Base-by-base conservation (phyloP, 2,797 vertebrate genomes). In the Diglossa cyanea region DNA sequence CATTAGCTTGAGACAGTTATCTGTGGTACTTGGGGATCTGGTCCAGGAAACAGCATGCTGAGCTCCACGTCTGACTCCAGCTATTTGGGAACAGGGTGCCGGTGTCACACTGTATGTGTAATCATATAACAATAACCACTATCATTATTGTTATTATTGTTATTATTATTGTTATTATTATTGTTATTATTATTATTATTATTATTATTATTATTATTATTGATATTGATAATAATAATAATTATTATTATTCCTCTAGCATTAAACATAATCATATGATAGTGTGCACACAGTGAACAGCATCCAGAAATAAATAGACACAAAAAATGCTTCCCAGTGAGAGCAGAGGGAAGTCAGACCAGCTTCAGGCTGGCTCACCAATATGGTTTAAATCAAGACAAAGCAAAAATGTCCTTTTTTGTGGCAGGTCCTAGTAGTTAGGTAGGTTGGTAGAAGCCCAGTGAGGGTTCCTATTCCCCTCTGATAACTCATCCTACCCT, bases 361-460 rank as follows among this genome's bases (percentile, higher is more conserved):
- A 33, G 35, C 44, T 35, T 40, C 10, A 44, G 30, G 26, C 68
- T 88, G 67, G 93, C 55, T 90, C 91, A 95, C 88, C 60, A 62
- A 55, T 47, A 82, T 83, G 76, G 91, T 97, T 98, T 73, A 88
- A 75, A 98, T 97, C 87, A 84, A 86, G 96, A 97, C 94, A 98
- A 98, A 98, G 89, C 96, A 97, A 96, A 93, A 98, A 93, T 44
- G 94, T 95, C 94, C 96, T 97, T 96, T 97, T 90, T 55, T 90
- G 94, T 96, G 95, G 96, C 33, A 33, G 53, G 25, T 73, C 8
- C 30, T 47, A 70, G 51, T 13, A 3, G 0, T 47, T 48, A 45
- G 31, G 23, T 20, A 26, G 14, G 20, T 23, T 68, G n/a, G 31
- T 66, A 40, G 67, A 72, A 79, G 19, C 30, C 24, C 9, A 2